phyloP scores from a whole-genome alignment of 2,888 invertebrate genomes.

The Polymixis lichenea region DNA sequence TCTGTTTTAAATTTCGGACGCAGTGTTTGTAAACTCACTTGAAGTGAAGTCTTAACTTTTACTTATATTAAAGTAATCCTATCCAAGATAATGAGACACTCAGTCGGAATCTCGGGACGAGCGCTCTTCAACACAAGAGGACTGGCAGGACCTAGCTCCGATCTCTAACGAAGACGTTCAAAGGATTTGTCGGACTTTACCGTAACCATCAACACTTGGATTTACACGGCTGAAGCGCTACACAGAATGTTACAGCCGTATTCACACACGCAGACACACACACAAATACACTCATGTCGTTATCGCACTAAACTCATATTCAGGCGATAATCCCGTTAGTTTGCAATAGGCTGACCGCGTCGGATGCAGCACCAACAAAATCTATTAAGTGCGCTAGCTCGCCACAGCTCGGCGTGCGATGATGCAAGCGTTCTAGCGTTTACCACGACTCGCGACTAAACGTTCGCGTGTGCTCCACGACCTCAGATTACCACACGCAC shows the following conservation, averaged over 20 bases:
- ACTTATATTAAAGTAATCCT: constrained; percentile 59
- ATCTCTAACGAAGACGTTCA: constrained; percentile 77
- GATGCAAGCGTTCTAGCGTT: constrained; percentile 82
- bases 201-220: constrained; percentile 58
- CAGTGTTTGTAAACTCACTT: constrained; percentile 18
- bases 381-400: constrained; percentile 89
- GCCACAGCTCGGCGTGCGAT: constrained; percentile 83
- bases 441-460: constrained; percentile 80
- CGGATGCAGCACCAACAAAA: constrained; percentile 85
- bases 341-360: constrained; percentile 85
- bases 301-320: constrained; percentile 82
- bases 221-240: constrained; percentile 60
- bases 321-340: constrained; percentile 87
- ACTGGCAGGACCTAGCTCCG: constrained; percentile 66
- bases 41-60: constrained; percentile 14
- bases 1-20: not conserved
- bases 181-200: constrained; percentile 61
- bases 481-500: constrained; percentile 90
- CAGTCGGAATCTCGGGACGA: constrained; percentile 64
- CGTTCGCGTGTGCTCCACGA: constrained; percentile 81
- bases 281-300: constrained; percentile 77
- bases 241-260: constrained; percentile 50
- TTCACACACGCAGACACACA: constrained; percentile 75
- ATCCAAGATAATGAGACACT: constrained; percentile 73
- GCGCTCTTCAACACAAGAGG: constrained; percentile 68